phyloP scores from a whole-genome alignment of 1,140 invertebrate species.

The Trinorchestia longiramus region DNA sequence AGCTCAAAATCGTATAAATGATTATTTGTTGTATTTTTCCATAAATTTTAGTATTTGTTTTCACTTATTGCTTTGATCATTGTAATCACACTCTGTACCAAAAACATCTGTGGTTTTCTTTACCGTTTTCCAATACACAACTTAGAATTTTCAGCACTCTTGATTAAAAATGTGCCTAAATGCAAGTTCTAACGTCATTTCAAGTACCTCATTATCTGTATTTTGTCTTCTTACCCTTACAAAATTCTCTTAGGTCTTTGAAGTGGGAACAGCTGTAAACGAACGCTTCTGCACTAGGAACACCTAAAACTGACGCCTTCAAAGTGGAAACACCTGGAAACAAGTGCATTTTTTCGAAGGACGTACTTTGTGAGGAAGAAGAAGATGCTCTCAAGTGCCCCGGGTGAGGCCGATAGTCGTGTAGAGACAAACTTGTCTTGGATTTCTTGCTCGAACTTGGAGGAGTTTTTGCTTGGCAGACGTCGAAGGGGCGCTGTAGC shows the following conservation, averaged over 20 bases:
- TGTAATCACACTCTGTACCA: too few relatives aligned
- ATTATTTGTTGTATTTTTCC: too few relatives aligned
- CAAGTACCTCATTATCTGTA: neutral
- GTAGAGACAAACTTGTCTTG: conserved; percentile 30
- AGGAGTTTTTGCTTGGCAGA: conserved; percentile 7
- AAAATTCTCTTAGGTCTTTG: neutral
- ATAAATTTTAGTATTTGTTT: too few relatives aligned
- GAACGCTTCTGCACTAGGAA: neutral
- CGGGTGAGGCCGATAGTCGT: conserved; percentile 25
- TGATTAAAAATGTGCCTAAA: neutral
- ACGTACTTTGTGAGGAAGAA: neutral
- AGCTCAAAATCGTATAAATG: too few relatives aligned
- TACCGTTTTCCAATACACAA: neutral
- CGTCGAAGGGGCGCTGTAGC: conserved; percentile 14
- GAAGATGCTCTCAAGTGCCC: neutral
- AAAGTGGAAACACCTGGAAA: neutral
- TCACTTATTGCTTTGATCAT: too few relatives aligned
- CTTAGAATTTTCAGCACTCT: neutral
- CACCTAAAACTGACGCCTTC: neutral
- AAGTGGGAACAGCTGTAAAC: neutral
- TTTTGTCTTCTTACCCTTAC: neutral
- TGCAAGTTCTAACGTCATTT: neutral
- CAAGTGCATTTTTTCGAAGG: neutral
- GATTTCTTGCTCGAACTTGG: conserved; percentile 6
- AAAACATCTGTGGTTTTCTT: too few relatives aligned